A percentile compares a stretch with the other conserved stretches of the same genome.
Evolutionary conservation across 1,140 invertebrate genomes (phyloP).

Genomic region (Mesaphorura yosii): DNA sequence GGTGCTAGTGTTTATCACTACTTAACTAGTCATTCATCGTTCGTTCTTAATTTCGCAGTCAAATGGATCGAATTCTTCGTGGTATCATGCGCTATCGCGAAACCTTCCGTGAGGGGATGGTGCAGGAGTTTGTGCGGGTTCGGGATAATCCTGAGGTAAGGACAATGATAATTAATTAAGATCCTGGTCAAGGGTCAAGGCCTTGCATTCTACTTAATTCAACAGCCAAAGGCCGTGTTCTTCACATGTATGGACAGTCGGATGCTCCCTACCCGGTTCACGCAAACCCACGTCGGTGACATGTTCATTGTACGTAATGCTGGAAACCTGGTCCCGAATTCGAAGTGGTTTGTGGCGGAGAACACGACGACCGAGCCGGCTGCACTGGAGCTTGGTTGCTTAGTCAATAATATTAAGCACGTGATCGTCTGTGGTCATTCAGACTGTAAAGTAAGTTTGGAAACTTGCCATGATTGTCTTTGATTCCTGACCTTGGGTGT

Average conservation of each 20-base stretch:
- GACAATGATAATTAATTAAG: neutral
- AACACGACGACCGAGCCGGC: conserved; percentile 85
- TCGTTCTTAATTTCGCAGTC: too few species aligned
- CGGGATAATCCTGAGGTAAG: conserved; percentile 68
- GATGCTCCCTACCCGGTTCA: conserved; percentile 90
- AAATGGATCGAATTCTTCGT: conserved; percentile 76
- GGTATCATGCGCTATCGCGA: conserved; percentile 78
- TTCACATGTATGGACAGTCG: conserved; percentile 96
- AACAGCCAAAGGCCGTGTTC: conserved; percentile 85
- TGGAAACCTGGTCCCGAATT: conserved; percentile 81
- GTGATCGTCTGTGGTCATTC: conserved; percentile 94
- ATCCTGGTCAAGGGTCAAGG: neutral
- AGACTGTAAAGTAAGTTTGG: conserved; percentile 73
- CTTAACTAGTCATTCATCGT: too few species aligned
- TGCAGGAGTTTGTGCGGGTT: conserved; percentile 78
- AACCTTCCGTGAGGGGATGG: conserved; percentile 67
- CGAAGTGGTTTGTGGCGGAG: conserved; percentile 74
- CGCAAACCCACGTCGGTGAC: conserved; percentile 89
- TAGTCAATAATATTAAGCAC: conserved; percentile 83
- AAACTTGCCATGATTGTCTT: too few species aligned
- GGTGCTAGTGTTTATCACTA: too few species aligned
- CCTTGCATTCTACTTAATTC: conserved; percentile 10
- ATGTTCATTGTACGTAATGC: conserved; percentile 96
- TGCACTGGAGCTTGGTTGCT: conserved; percentile 82
- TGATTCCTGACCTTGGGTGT: too few species aligned